Base-by-base conservation (phyloP, 2,797 vertebrate genomes). In the Carapus acus region DNA sequence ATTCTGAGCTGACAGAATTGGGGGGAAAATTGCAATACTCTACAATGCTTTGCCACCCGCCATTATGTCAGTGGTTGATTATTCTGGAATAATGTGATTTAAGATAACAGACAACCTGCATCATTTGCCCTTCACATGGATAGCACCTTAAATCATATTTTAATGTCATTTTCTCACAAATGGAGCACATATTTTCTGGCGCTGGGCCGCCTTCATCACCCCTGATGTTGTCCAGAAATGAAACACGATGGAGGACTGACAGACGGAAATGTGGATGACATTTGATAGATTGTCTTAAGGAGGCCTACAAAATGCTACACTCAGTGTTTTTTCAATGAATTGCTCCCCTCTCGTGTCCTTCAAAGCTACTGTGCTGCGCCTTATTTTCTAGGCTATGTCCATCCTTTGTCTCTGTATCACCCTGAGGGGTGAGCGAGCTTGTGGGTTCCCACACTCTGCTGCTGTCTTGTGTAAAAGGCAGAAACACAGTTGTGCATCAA, bases 221-320 rank as follows among this genome's bases (percentile, higher is more conserved):
- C 50, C 58, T 37, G 54, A n/a, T n/a, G 54, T 71, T 70, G 31
- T 69, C 64, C 55, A 62, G 47, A 58, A 38, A 2, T 17, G 12
- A 31, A 49, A 9, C 16, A 4, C n/a, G n/a, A 6, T 36, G 41
- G 6, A 42, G 36, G 52, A 39, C 31, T 29, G 18, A 46, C 8
- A 53, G 24, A 39, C 29, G 1, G 1, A 51, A 24, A 43, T 0
- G 1, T 17, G 38, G 21, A 23, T n/a, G 34, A 7, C n/a, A 36
- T 36, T 36, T 2, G 34, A 36, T 0, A 8, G 1, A 24, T 51
- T 34, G 27, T 40, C 50, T 36, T 36, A 43, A 13, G 8, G 14
- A 40, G 48, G 20, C 23, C 29, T 33, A 14, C n/a, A 43, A 15
- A 20, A 23, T 21, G 27, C 36, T 1, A 16, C n/a, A n/a, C n/a